Evolutionary conservation across 2,113 vertebrate species (phyloP).

Genomic region (Pelmatolapia mariae): DNA sequence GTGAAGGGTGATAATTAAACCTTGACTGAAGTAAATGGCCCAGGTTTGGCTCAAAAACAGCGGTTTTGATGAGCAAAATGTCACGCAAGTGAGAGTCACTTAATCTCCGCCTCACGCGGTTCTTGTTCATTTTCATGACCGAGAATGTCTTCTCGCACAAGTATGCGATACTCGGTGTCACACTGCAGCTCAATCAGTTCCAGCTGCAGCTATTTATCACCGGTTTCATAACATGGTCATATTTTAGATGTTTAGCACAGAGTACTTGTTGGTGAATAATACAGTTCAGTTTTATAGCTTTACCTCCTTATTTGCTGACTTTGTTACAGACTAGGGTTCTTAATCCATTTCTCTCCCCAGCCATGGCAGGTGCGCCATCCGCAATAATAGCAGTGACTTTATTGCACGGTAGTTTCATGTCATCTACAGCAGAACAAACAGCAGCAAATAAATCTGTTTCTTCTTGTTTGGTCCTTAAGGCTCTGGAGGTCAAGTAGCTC

Average conservation of each 20-base stretch:
- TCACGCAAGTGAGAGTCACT: neutral
- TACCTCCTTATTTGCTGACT: neutral
- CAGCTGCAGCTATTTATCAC: neutral
- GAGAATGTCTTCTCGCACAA: neutral
- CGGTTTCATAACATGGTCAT: neutral
- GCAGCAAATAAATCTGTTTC: neutral
- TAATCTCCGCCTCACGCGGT: neutral
- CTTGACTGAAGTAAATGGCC: neutral
- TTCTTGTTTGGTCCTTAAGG: neutral
- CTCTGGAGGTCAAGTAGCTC: neutral
- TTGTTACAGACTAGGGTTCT: neutral
- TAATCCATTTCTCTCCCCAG: neutral
- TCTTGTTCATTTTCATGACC: neutral
- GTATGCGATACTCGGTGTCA: neutral
- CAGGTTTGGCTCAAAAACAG: neutral
- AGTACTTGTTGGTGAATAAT: neutral
- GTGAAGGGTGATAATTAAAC: neutral
- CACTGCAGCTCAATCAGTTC: neutral
- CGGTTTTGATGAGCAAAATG: neutral
- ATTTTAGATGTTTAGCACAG: neutral
- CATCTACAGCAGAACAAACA: neutral
- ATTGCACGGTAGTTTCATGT: neutral
- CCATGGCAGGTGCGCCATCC: neutral
- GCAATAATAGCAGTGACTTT: neutral
- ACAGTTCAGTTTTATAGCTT: neutral